Percentiles rank a stretch among this genome's conserved stretches.
phyloP scores from a whole-genome alignment of 1,140 invertebrate genomes.

The Papilio xuthus region DNA sequence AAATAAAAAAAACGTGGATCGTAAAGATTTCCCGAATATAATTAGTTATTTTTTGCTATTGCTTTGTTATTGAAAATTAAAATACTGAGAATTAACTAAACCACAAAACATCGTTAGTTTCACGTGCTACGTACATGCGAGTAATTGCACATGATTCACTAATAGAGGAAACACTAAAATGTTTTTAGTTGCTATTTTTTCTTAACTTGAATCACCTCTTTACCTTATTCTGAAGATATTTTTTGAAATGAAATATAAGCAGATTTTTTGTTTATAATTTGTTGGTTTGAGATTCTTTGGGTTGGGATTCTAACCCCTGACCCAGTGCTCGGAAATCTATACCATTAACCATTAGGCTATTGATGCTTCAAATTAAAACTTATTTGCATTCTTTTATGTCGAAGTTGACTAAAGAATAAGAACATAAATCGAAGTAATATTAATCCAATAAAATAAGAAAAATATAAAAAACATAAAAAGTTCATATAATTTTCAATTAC shows the following conservation, averaged over 20 bases:
- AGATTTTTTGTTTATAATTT: too few species aligned
- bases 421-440: not conserved
- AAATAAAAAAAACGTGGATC: not conserved
- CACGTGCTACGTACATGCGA: not conserved
- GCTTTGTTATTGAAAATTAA: not conserved
- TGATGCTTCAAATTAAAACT: too few species aligned
- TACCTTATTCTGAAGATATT: not conserved
- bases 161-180: not conserved
- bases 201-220: not conserved
- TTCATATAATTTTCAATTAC: conserved; percentile 18
- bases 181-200: conserved; percentile 6
- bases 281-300: too few species aligned
- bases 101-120: not conserved
- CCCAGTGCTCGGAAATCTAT: too few species aligned
- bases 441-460: conserved; percentile 2
- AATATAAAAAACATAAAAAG: not conserved
- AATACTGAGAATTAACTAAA: not conserved
- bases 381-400: not conserved
- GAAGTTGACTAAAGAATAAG: not conserved
- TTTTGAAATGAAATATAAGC: too few species aligned
- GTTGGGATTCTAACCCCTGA: too few species aligned
- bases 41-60: not conserved
- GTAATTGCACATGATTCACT: not conserved
- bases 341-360: too few species aligned
- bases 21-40: not conserved